phyloP scores from a whole-genome alignment of 1,140 invertebrate species.

The Orchestia grillus region DNA sequence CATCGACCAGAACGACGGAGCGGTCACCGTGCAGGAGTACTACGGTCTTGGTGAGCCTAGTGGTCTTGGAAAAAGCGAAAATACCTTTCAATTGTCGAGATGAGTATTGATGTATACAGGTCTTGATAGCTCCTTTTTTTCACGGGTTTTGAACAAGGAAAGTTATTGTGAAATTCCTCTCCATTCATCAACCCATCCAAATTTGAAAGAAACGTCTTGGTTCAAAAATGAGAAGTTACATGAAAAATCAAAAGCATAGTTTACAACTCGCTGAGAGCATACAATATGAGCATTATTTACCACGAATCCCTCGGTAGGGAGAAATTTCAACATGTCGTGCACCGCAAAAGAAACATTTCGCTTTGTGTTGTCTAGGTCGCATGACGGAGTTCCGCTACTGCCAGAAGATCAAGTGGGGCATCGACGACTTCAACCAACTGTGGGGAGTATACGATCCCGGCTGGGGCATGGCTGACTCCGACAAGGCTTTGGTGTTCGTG shows the following conservation, averaged over 20 bases:
- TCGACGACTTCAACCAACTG: constrained; percentile 66
- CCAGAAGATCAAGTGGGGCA: constrained; percentile 71
- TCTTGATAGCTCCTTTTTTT: not conserved
- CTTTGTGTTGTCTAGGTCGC: constrained; percentile 72
- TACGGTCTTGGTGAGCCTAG: constrained; percentile 73
- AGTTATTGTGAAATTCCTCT: no score
- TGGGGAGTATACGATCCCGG: constrained; percentile 69
- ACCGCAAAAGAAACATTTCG: no score
- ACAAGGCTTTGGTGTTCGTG: constrained; percentile 70
- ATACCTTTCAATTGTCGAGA: not conserved
- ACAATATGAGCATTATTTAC: no score
- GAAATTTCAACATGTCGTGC: no score
- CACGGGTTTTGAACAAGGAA: no score
- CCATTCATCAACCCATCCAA: no score
- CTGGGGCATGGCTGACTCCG: constrained; percentile 69
- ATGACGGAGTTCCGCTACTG: constrained; percentile 85
- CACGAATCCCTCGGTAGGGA: no score
- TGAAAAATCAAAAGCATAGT: no score
- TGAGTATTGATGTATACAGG: not conserved
- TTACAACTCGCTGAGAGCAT: no score
- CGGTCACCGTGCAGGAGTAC: constrained; percentile 79
- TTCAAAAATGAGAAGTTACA: no score
- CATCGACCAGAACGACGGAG: constrained; percentile 77
- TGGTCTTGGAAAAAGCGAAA: not conserved
- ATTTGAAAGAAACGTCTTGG: no score